phyloP scores from a whole-genome alignment of 30 jellyfish, hydroid and myxozoan species.

The Aurelia sp. region DNA sequence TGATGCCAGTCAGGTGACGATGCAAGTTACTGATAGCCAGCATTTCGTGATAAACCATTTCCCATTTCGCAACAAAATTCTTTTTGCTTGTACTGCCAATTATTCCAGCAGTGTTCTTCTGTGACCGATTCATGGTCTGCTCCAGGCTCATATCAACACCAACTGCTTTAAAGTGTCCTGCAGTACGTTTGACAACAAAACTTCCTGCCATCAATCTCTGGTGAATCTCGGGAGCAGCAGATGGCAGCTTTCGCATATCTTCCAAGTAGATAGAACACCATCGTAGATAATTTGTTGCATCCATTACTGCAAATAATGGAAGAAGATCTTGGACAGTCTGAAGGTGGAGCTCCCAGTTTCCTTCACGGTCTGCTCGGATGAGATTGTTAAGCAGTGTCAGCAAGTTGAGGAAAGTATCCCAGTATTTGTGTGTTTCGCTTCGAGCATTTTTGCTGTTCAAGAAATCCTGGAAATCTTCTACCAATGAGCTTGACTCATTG shows the following conservation, averaged over 20 bases:
- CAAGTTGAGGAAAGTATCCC: background rate
- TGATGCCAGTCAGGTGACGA: no score
- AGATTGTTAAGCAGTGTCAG: constrained; percentile 24
- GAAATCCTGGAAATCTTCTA: no score
- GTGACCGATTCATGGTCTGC: constrained; percentile 46
- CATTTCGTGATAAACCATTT: constrained; percentile 48
- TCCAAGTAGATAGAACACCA: constrained; percentile 48
- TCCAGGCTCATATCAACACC: constrained; percentile 50
- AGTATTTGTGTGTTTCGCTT: no score
- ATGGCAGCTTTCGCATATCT: constrained; percentile 34
- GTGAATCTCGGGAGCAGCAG: constrained; percentile 12
- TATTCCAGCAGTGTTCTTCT: constrained; percentile 55
- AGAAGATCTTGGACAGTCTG: no score
- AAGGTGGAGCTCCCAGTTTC: no score
- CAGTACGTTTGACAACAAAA: no score
- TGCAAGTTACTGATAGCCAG: background rate
- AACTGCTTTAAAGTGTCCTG: constrained; percentile 48
- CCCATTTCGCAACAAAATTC: constrained; percentile 43
- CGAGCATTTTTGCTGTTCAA: no score
- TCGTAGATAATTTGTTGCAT: constrained; percentile 32
- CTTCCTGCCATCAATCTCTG: no score
- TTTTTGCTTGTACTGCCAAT: constrained; percentile 41
- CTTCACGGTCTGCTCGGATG: no score
- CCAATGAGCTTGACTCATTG: no score
- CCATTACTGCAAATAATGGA: no score